A percentile compares a stretch with the other conserved stretches of the same genome.
Conservation (phyloP, 2,113 vertebrate genomes). For the Periophthalmus modestus region DNA sequence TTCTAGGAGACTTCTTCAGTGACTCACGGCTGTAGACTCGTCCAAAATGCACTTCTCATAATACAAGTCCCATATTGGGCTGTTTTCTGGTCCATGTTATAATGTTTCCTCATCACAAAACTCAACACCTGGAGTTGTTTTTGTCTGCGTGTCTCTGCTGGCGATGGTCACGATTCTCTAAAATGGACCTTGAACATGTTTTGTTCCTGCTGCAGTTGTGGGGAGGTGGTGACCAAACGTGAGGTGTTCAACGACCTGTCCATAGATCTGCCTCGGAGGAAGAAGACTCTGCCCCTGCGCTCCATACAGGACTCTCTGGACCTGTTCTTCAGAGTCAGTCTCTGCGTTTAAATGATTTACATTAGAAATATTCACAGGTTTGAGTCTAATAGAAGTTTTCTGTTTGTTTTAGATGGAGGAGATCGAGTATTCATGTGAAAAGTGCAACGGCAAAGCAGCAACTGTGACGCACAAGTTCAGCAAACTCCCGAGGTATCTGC, state of each 20-base stretch:
- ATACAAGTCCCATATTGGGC: too few relatives aligned
- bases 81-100: too few relatives aligned
- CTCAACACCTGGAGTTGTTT: too few relatives aligned
- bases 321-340: conserved; percentile 92
- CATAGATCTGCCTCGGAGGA: conserved; percentile 93
- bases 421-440: conserved; percentile 98
- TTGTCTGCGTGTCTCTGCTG: too few relatives aligned
- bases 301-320: conserved; percentile 98
- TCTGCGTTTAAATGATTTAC: neutral
- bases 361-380: neutral
- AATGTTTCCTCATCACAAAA: too few relatives aligned
- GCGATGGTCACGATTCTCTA: too few relatives aligned
- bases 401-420: conserved; percentile 85
- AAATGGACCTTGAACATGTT: neutral
- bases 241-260: conserved; percentile 98
- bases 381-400: neutral
- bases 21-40: too few relatives aligned
- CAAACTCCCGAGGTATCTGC: conserved; percentile 88
- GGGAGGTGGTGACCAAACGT: conserved; percentile 91
- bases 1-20: too few relatives aligned
- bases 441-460: conserved; percentile 91
- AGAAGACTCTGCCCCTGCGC: conserved; percentile 87
- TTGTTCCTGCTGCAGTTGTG: conserved; percentile 79
- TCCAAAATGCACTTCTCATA: too few relatives aligned
- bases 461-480: conserved; percentile 96